Conservation (phyloP, 2,888 invertebrate species). For the Nipponacmea schrenckii region DNA sequence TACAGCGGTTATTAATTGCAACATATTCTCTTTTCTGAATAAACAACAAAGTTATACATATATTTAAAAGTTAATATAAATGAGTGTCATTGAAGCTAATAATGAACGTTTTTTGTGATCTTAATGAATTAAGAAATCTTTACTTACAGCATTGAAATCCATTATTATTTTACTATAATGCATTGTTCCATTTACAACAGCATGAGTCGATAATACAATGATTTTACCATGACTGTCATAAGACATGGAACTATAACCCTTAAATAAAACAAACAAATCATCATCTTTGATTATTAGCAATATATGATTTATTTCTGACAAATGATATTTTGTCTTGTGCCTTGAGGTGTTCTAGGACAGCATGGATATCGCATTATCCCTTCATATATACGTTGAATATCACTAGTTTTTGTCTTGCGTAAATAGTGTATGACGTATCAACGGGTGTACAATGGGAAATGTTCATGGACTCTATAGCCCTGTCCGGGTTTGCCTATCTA, state of each 20-base stretch:
- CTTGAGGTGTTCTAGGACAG: no score
- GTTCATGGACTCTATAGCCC: no score
- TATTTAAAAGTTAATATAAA: background rate
- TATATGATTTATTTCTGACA: no score
- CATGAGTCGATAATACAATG: background rate
- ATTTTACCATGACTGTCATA: background rate
- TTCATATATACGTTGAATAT: no score
- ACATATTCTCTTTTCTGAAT: slow-evolving; percentile 11
- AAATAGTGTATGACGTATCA: no score
- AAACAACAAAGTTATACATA: background rate
- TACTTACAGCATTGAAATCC: background rate
- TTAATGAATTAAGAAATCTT: background rate
- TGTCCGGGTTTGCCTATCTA: no score
- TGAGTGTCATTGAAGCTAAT: no score
- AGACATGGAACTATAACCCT: background rate
- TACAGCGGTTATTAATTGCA: background rate
- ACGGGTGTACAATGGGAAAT: no score
- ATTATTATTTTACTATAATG: background rate
- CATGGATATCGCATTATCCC: no score
- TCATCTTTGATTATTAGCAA: background rate
- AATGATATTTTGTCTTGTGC: no score
- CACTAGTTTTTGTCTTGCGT: no score
- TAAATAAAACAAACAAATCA: background rate
- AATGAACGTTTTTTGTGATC: no score
- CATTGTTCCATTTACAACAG: background rate